A percentile compares a stretch with the other conserved stretches of the same genome.
These are phyloP conservation scores for Calephelis nemesis DNA, from an alignment of 1,140 invertebrate genomes.

Conservation along the genomic window DNA sequence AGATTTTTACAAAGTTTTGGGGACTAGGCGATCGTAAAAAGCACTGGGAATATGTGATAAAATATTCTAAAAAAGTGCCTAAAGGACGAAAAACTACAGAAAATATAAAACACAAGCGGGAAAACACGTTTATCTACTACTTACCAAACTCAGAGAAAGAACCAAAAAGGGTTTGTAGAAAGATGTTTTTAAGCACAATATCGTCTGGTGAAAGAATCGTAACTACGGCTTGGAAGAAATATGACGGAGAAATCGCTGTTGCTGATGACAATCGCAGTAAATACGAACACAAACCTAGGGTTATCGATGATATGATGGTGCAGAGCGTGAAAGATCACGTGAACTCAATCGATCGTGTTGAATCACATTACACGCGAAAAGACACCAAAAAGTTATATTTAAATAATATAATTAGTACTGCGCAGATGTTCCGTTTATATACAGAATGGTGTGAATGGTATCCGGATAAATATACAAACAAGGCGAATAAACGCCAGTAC, in stretches of 20 bases:
- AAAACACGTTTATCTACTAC: not conserved
- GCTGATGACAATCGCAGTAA: not conserved
- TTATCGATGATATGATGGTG: not conserved
- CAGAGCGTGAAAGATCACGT: not conserved
- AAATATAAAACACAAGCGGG: too few relatives aligned
- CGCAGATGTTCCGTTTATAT: not conserved
- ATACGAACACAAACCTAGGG: not conserved
- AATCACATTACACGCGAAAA: not conserved
- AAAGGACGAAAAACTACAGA: too few relatives aligned
- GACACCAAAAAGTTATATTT: not conserved
- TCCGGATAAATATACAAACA: not conserved
- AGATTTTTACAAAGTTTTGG: not conserved
- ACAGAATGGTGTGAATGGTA: not conserved
- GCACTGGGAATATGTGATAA: not conserved
- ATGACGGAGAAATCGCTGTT: not conserved
- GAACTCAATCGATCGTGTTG: not conserved
- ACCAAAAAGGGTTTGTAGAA: not conserved
- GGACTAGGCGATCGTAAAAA: not conserved
- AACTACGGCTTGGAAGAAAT: not conserved
- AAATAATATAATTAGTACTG: not conserved
- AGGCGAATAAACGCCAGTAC: not conserved
- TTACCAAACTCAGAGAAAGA: not conserved
- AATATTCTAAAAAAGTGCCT: not conserved
- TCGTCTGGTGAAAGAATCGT: not conserved
- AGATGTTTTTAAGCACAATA: not conserved